phyloP scores from a whole-genome alignment of 2,113 vertebrate genomes.

The Amphiprion percula region DNA sequence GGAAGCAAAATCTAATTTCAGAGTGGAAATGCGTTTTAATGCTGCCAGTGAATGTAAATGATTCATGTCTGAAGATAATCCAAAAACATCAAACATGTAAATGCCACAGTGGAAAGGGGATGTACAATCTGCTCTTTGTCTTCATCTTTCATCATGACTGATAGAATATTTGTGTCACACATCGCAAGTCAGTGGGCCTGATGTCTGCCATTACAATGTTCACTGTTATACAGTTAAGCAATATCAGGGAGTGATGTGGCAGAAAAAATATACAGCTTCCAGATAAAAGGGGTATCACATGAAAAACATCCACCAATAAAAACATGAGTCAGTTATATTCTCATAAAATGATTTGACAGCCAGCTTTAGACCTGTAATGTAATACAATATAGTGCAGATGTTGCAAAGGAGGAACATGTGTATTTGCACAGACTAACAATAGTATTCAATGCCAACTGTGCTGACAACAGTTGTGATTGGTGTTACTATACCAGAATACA shows the following conservation, averaged over 20 bases:
- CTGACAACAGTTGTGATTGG: neutral
- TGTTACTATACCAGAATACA: neutral
- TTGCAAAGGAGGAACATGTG: neutral
- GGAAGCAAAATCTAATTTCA: neutral
- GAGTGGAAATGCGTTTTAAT: neutral
- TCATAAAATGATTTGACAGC: slow-evolving; percentile 2
- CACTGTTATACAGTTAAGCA: neutral
- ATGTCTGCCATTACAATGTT: slow-evolving; percentile 10
- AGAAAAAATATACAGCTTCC: neutral
- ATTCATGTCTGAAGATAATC: slow-evolving; percentile 13
- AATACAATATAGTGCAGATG: neutral
- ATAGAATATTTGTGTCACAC: slow-evolving; percentile 29
- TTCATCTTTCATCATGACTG: neutral
- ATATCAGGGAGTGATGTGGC: neutral
- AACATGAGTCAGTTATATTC: neutral
- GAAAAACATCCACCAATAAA: too few species aligned
- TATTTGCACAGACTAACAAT: slow-evolving; percentile 10
- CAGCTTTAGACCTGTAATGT: neutral
- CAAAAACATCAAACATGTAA: slow-evolving; percentile 5
- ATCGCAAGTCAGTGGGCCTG: neutral
- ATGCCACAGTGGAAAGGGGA: slow-evolving; percentile 3
- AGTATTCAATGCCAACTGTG: slow-evolving; percentile 1
- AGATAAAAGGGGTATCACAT: neutral
- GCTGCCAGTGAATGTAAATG: neutral
- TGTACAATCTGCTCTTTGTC: neutral